Evolutionary conservation across 2,888 invertebrate species (phyloP).

Genomic region (Dryocosmus kuriphilus): DNA sequence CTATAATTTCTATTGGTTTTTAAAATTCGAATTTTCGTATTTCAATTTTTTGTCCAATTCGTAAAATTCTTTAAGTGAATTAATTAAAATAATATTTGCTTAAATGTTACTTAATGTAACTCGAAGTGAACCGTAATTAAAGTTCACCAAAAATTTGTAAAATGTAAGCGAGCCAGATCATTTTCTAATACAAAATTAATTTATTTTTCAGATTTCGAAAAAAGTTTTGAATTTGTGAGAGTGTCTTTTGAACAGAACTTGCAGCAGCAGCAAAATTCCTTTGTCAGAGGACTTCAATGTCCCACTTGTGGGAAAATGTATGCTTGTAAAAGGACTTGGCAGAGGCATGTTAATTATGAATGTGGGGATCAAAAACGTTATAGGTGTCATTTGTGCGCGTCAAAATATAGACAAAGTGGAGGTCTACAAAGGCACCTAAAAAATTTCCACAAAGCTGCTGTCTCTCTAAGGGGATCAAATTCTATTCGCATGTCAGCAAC

Average conservation of each 20-base stretch:
- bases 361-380: conserved; percentile 83
- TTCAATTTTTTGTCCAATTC: neutral
- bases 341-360: conserved; percentile 74
- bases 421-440: conserved; percentile 70
- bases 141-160: neutral
- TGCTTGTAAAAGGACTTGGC: conserved; percentile 66
- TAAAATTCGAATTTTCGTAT: neutral
- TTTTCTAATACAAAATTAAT: neutral
- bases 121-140: too few relatives aligned
- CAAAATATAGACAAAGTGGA: conserved; percentile 85
- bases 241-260: neutral
- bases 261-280: neutral
- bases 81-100: too few relatives aligned
- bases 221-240: neutral
- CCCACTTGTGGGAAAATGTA: conserved; percentile 70
- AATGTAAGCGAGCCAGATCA: neutral
- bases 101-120: too few relatives aligned
- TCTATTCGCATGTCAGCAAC: neutral
- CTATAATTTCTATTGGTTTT: too few relatives aligned
- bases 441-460: conserved; percentile 62
- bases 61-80: too few relatives aligned
- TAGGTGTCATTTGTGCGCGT: conserved; percentile 82
- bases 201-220: neutral
- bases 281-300: conserved; percentile 55
- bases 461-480: conserved; percentile 7